Percentiles rank a stretch among this genome's conserved stretches.
Conservation (phyloP, 2,113 vertebrate species). For the Myotis yumanensis region DNA sequence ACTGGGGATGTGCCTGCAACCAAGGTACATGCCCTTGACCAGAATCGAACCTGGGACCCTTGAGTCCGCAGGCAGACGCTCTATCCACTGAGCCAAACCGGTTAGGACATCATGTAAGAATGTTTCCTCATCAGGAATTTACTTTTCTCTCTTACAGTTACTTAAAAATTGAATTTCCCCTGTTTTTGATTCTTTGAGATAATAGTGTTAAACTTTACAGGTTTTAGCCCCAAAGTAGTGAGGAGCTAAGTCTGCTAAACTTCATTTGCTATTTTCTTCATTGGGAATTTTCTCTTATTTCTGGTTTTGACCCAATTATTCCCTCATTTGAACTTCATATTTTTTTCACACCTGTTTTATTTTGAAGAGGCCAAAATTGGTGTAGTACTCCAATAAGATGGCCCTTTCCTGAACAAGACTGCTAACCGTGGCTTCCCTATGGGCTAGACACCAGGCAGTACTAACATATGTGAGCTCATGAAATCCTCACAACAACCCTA, state of each 20-base stretch:
- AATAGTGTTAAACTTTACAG: not conserved
- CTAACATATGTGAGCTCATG: not conserved
- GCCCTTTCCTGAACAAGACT: not conserved
- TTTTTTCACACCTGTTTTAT: conserved; percentile 25
- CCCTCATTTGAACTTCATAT: not conserved
- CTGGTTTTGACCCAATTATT: not conserved
- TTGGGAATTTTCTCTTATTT: not conserved
- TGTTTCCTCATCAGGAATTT: not conserved
- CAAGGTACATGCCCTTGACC: no score
- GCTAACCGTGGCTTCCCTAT: not conserved
- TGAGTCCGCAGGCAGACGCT: no score
- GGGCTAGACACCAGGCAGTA: not conserved
- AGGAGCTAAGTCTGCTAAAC: not conserved
- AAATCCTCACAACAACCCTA: not conserved
- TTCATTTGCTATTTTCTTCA: conserved; percentile 1
- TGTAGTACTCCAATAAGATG: not conserved
- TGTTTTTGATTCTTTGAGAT: not conserved
- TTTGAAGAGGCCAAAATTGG: not conserved
- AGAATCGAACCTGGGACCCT: no score
- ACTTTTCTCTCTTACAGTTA: not conserved
- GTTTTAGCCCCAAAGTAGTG: not conserved
- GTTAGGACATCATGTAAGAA: no score
- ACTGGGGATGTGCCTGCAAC: no score
- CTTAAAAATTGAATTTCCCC: not conserved
- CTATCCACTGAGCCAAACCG: no score